Conservation (phyloP, 2,888 invertebrate species). For the Holacanthella duospinosa region DNA sequence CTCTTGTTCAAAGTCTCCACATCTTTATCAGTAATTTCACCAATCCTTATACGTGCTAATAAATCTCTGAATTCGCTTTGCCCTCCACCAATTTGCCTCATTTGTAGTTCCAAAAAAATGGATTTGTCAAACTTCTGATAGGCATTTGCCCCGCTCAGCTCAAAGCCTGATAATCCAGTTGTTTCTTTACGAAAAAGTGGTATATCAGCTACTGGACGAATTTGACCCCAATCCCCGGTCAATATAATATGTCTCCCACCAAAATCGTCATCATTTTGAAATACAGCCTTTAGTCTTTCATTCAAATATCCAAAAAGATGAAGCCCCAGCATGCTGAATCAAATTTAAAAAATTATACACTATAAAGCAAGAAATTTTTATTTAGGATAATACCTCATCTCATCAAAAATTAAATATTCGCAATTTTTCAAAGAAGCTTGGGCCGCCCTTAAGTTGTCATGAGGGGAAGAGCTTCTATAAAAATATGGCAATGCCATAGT, state of each 20-base stretch:
- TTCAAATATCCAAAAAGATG: not conserved
- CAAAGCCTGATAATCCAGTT: not conserved
- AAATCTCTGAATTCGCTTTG: not conserved
- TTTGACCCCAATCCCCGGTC: not conserved
- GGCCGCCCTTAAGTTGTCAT: not conserved
- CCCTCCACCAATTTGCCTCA: not conserved
- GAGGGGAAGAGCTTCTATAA: no score
- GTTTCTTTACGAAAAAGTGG: not conserved
- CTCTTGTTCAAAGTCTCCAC: not conserved
- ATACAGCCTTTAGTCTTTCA: no score
- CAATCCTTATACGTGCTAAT: not conserved
- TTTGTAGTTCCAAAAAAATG: not conserved
- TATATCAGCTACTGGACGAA: not conserved
- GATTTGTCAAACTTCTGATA: not conserved
- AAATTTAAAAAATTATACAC: not conserved
- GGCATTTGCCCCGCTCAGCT: not conserved
- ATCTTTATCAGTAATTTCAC: not conserved
- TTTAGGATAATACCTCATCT: not conserved
- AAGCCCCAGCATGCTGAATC: not conserved
- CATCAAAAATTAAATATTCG: not conserved
- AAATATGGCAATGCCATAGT: no score
- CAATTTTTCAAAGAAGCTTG: not conserved
- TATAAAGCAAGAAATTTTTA: not conserved
- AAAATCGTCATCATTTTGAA: no score
- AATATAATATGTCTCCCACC: not conserved